Base-by-base conservation (phyloP, 2,797 vertebrate species). In the Aeoliscus strigatus region DNA sequence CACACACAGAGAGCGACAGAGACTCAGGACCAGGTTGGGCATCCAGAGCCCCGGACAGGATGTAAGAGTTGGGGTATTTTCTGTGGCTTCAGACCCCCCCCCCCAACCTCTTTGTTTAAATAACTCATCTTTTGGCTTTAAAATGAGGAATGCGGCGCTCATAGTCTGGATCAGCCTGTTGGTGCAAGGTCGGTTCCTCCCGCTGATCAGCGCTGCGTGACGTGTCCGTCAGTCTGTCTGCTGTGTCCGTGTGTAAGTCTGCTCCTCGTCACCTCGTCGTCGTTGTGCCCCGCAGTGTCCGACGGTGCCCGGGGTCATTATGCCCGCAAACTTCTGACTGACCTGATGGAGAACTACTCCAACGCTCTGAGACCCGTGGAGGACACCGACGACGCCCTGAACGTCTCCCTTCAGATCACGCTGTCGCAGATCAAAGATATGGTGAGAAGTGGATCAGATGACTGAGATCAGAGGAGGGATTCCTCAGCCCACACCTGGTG, bases 381-480 rank as follows among this genome's bases (percentile, higher is more conserved):
- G 55, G 96, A 99, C 70, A 99, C 95, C 17, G 95, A 98, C 66
- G 81, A 86, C 58, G 91, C 92, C 12, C 76, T 98, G 45, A 98
- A 98, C 16, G 94, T 98, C 55, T 95, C 93, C 0, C 86, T 98
- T 65, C 95, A 97, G 83, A 91, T 98, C 70, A 97, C 96, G 0
- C 84, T 98, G 34, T 98, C 93, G 14, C 96, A 98, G 83, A 97
- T 98, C 73, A 98, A 97, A 82, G 96, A 98, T 57, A 95, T 98
- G 93, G 96, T 97, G 68, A 89, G 92, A n/a, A n/a, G n/a, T n/a
- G n/a, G n/a, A n/a, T n/a, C n/a, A n/a, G n/a, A n/a, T n/a, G n/a
- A n/a, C n/a, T n/a, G n/a, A n/a, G n/a, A n/a, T n/a, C n/a, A n/a
- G n/a, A n/a, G n/a, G n/a, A n/a, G n/a, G n/a, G n/a, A n/a, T n/a